Percentiles rank a stretch among this genome's conserved stretches.
These are phyloP conservation scores for Drosophila ustulata DNA, from an alignment of 2,888 invertebrate species.

Conservation along the genomic window DNA sequence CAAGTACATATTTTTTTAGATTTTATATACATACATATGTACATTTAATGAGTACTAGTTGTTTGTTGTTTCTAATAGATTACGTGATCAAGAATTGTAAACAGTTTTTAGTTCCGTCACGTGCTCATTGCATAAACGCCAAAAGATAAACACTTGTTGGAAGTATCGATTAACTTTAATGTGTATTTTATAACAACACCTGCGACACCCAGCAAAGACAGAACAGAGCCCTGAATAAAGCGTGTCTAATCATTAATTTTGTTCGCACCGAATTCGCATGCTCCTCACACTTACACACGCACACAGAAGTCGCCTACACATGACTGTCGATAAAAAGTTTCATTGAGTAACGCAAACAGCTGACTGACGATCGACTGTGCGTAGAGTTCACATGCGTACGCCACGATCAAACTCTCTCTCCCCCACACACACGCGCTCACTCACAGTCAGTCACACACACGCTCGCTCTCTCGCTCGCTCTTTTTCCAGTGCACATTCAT, in stretches of 20 bases:
- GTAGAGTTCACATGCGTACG: slow-evolving; percentile 51
- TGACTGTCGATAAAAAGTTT: slow-evolving; percentile 46
- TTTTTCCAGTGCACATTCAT: slow-evolving; percentile 36
- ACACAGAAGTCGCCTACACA: slow-evolving; percentile 24
- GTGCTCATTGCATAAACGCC: slow-evolving; percentile 28
- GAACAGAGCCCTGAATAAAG: slow-evolving; percentile 6
- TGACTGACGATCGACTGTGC: slow-evolving; percentile 59
- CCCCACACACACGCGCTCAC: background rate
- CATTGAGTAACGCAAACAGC: slow-evolving; percentile 64
- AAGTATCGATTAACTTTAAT: slow-evolving; percentile 21
- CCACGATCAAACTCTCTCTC: slow-evolving; percentile 42
- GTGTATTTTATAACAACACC: slow-evolving; percentile 13
- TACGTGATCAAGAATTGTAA: slow-evolving; percentile 24
- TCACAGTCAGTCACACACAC: background rate
- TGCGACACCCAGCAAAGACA: background rate
- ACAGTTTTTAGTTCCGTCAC: slow-evolving; percentile 16
- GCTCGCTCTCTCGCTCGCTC: background rate
- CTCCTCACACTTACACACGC: slow-evolving; percentile 7
- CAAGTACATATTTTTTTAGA: background rate
- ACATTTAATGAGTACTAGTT: background rate
- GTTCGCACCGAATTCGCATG: slow-evolving; percentile 2
- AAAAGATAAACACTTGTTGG: slow-evolving; percentile 22
- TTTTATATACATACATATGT: background rate
- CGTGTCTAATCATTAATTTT: slow-evolving; percentile 1
- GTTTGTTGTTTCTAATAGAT: background rate